Conservation (phyloP, 1,140 invertebrate genomes). For the Carposina sasakii region DNA sequence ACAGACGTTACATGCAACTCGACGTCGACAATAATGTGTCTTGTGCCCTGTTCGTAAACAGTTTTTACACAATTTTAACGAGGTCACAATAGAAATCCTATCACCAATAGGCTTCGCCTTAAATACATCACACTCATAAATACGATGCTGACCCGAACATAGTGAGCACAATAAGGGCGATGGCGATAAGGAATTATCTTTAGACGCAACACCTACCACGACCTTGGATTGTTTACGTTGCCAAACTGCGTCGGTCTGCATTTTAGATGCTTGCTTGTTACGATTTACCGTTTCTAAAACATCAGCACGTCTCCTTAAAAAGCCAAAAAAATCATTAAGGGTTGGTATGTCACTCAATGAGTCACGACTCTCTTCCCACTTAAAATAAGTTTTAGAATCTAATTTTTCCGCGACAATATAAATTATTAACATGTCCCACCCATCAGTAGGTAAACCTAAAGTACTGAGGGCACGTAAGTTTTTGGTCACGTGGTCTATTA, state of each 20-base stretch:
- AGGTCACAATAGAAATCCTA: not conserved
- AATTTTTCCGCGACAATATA: slow-evolving; percentile 14
- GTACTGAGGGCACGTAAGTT: slow-evolving; percentile 19
- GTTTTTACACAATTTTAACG: slow-evolving; percentile 11
- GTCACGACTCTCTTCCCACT: slow-evolving; percentile 23
- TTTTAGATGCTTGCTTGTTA: not conserved
- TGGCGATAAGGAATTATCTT: not conserved
- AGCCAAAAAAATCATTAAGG: not conserved
- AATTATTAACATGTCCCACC: slow-evolving; percentile 16
- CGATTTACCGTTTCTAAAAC: not conserved
- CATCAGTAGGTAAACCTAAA: slow-evolving; percentile 8
- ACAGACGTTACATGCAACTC: slow-evolving; percentile 9
- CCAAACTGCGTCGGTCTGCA: not conserved
- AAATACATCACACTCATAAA: not conserved
- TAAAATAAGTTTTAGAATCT: slow-evolving; percentile 9
- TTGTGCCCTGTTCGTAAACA: slow-evolving; percentile 10
- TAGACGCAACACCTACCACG: not conserved
- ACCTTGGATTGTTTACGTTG: not conserved
- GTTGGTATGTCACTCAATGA: slow-evolving; percentile 4
- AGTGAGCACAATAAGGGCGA: not conserved
- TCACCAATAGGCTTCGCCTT: slow-evolving; percentile 5
- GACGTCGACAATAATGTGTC: slow-evolving; percentile 1
- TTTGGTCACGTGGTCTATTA: slow-evolving; percentile 15
- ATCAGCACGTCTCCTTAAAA: not conserved
- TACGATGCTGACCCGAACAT: not conserved